phyloP scores from a whole-genome alignment of 2,797 vertebrate species.

The Chiroxiphia lanceolata region DNA sequence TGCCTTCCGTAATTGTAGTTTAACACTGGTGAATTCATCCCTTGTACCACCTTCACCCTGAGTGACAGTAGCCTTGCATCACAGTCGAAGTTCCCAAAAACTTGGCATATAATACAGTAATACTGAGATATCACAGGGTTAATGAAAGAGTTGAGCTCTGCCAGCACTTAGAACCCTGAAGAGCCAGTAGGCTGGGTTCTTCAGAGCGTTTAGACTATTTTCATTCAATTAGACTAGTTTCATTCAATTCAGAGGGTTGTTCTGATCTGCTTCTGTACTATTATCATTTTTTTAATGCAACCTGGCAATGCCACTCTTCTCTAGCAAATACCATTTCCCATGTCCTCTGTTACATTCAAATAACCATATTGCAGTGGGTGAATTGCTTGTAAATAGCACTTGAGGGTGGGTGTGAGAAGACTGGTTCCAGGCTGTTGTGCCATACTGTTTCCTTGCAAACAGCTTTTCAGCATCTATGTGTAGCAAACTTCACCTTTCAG shows the following conservation, averaged over 20 bases:
- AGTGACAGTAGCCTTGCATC: background rate
- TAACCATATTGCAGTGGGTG: conserved; percentile 70
- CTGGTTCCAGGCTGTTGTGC: conserved; percentile 47
- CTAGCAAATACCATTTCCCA: conserved; percentile 31
- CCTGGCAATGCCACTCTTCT: background rate
- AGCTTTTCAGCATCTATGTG: conserved; percentile 36
- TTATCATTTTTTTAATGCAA: conserved; percentile 14
- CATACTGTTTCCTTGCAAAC: conserved; percentile 61
- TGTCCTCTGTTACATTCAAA: conserved; percentile 49
- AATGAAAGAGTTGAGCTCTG: background rate
- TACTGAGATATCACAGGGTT: background rate
- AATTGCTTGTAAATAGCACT: conserved; percentile 73
- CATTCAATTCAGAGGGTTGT: background rate
- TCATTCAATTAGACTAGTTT: background rate
- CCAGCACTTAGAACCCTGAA: background rate
- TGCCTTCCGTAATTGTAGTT: background rate
- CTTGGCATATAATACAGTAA: background rate
- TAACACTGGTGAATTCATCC: background rate
- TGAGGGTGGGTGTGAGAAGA: conserved; percentile 49
- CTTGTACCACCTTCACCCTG: background rate
- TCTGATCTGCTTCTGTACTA: background rate
- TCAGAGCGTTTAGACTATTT: background rate
- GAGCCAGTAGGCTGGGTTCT: background rate
- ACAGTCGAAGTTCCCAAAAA: background rate
- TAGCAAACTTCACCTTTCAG: conserved; percentile 32